phyloP scores from a whole-genome alignment of 1,140 invertebrate species.

The Andrena cerasifolii region DNA sequence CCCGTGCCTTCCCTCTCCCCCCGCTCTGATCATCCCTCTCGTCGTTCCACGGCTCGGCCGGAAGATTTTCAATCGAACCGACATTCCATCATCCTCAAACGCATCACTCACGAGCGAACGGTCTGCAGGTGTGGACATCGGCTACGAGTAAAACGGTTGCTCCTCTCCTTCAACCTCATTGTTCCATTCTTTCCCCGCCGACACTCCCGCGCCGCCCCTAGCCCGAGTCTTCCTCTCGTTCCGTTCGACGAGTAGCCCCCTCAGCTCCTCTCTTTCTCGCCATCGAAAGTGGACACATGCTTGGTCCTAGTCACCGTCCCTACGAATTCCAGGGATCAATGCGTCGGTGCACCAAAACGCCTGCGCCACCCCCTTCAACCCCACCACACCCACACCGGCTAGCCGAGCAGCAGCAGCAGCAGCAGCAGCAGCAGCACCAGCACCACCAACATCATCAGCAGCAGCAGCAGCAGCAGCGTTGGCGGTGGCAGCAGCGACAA shows the following conservation, averaged over 20 bases:
- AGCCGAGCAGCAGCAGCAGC: slow-evolving; percentile 46
- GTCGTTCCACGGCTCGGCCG: too few species aligned
- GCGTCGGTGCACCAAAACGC: slow-evolving; percentile 80
- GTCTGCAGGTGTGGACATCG: slow-evolving; percentile 63
- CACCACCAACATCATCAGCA: slow-evolving; percentile 8
- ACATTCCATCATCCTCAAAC: slow-evolving; percentile 32
- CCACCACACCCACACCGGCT: slow-evolving; percentile 55
- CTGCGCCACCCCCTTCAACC: slow-evolving; percentile 73
- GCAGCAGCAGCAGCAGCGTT: too few species aligned
- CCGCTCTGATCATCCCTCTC: too few species aligned
- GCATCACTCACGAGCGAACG: slow-evolving; percentile 11
- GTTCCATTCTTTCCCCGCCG: slow-evolving; percentile 22
- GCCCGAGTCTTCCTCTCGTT: slow-evolving; percentile 6
- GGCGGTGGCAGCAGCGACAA: background rate
- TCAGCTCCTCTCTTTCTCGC: slow-evolving; percentile 49
- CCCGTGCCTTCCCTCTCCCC: background rate
- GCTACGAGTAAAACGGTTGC: slow-evolving; percentile 52
- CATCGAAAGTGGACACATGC: slow-evolving; percentile 67
- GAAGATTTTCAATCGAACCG: slow-evolving; percentile 42
- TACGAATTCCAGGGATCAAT: slow-evolving; percentile 80
- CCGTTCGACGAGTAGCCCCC: slow-evolving; percentile 20
- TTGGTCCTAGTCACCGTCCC: slow-evolving; percentile 64
- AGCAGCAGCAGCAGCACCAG: slow-evolving; percentile 11
- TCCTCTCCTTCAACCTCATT: slow-evolving; percentile 51
- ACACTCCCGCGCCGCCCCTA: background rate